Evolutionary conservation across 1,140 invertebrate species (phyloP).

Genomic region (Pogonognathellus flavescens): DNA sequence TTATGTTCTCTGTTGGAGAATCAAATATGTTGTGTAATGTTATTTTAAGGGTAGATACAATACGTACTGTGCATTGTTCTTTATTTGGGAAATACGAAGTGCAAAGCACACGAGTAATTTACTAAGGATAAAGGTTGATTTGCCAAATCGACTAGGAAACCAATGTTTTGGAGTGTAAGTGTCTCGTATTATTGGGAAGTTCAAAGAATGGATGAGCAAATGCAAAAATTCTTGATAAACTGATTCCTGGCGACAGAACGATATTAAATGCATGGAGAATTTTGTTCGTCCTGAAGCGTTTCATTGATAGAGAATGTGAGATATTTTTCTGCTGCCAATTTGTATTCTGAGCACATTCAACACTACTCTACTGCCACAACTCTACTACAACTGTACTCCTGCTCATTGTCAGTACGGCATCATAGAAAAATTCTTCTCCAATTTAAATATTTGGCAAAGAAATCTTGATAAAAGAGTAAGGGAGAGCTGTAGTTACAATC

Average conservation of each 20-base stretch:
- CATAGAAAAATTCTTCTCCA: conserved; percentile 21
- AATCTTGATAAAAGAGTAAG: conserved; percentile 7
- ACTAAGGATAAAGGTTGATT: no score
- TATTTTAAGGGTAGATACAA: no score
- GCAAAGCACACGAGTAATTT: no score
- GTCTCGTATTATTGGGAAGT: neutral
- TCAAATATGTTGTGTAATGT: no score
- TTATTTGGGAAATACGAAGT: no score
- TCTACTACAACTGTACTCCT: neutral
- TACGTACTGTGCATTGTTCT: no score
- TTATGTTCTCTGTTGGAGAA: no score
- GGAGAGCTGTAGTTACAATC: neutral
- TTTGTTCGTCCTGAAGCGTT: conserved; percentile 24
- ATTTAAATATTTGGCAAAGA: conserved; percentile 34
- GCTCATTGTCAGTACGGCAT: neutral
- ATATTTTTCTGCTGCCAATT: conserved; percentile 29
- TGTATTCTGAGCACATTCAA: conserved; percentile 19
- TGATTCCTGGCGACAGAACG: conserved; percentile 8
- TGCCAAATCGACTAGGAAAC: no score
- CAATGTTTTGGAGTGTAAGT: no score
- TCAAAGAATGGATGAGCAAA: neutral
- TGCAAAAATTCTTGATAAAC: conserved; percentile 13
- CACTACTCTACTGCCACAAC: neutral
- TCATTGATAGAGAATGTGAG: conserved; percentile 36
- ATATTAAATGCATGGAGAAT: conserved; percentile 25